Evolutionary conservation across 2,113 vertebrate species (phyloP), one percentile per base, ranked within the genome.

Genomic region (Riparia riparia): DNA sequence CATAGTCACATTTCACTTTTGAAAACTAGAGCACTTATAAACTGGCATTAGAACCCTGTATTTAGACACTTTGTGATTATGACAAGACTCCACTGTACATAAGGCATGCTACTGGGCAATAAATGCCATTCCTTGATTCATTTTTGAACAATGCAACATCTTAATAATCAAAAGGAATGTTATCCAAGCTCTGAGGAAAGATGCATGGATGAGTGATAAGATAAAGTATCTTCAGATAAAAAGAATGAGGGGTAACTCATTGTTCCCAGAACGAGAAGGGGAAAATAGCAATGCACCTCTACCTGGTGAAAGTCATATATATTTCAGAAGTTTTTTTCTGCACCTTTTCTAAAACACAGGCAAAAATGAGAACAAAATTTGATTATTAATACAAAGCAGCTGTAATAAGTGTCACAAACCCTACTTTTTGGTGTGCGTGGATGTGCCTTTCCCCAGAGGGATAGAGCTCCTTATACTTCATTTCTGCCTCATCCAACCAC

Each of bases 101-200:
- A 72, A 86, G 31, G 41, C 28, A 71, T 10, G 31, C 24, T 64
- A 49, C 76, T 25, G 31, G 37, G 69, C 60, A 95, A 68, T 71
- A 92, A 94, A 66, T 49, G 51, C 44, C 72, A 47, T 71, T 78
- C 44, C 26, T 44, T 6, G 24, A 78, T 81, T 89, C 10, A 49
- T 86, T 94, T 94, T 74, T 0, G 0, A 92, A 89, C 20, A 81
- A 91, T 44, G 84, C 49, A 93, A 88, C 66, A 50, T 70, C 68
- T 80, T 86, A 94, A 80, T 90, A 82, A 95, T 78, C 47, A 83
- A 81, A 95, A 92, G 80, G 88, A 90, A 93, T 89, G 72, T 42
- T 90, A 93, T 24, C 54, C 68, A 77, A 82, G 83, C 64, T 91
- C 64, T 70, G 90, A 93, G 63, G 82, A 96, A 96, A 93, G 88